Percentiles rank a stretch among this genome's conserved stretches.
These are phyloP conservation scores for Hippopotamus amphibius DNA, from an alignment of 2,113 vertebrate genomes.

Conservation along the genomic window DNA sequence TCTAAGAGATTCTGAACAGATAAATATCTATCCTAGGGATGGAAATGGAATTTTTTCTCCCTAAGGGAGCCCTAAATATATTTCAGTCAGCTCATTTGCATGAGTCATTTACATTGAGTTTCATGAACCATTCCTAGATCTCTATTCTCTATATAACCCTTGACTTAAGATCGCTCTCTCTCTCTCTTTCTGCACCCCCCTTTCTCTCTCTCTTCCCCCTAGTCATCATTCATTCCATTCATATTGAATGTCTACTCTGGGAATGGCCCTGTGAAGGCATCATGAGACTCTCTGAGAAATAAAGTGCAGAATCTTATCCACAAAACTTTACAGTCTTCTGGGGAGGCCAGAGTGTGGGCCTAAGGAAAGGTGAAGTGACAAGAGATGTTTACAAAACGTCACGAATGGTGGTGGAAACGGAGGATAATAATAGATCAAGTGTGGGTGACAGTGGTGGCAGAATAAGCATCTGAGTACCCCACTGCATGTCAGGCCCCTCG, in stretches of 20 bases:
- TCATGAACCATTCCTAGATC: constrained; percentile 36
- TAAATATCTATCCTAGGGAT: constrained; percentile 55
- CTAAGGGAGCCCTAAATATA: constrained; percentile 55
- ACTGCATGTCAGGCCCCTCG: not conserved
- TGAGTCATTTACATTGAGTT: constrained; percentile 71
- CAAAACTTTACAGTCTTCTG: not conserved
- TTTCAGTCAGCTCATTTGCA: constrained; percentile 66
- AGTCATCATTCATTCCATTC: constrained; percentile 62
- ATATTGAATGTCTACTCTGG: not conserved
- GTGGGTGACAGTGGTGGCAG: not conserved
- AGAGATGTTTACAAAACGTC: not conserved
- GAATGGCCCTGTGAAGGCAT: constrained; percentile 1
- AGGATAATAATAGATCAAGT: not conserved
- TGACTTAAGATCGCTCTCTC: constrained; percentile 48
- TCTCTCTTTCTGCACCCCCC: not conserved
- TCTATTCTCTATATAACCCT: constrained; percentile 50
- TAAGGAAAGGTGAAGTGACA: constrained; percentile 18
- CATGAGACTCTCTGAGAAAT: constrained; percentile 39
- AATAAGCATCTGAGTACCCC: not conserved
- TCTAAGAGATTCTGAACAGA: constrained; percentile 51
- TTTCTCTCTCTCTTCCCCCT: not conserved
- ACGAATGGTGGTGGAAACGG: not conserved
- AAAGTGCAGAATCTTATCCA: not conserved
- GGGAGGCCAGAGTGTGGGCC: not conserved
- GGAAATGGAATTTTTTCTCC: constrained; percentile 40